phyloP scores from a whole-genome alignment of 2,797 vertebrate genomes.

The Pagetopsis macropterus region DNA sequence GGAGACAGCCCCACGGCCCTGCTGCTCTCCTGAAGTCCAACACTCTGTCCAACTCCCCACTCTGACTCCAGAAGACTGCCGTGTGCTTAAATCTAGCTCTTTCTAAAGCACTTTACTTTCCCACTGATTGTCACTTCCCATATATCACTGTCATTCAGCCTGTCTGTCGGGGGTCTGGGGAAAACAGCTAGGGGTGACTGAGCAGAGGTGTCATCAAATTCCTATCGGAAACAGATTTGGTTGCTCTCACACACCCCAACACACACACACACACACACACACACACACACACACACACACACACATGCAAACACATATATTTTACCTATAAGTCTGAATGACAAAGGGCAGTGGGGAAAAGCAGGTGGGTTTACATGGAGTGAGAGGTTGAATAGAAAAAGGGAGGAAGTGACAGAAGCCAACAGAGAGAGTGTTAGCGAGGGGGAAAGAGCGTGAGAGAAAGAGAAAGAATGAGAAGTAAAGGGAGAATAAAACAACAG shows the following conservation, averaged over 20 bases:
- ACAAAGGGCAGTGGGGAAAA: slow-evolving; percentile 46
- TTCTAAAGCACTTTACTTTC: slow-evolving; percentile 64
- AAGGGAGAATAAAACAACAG: slow-evolving; percentile 73
- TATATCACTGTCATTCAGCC: slow-evolving; percentile 63
- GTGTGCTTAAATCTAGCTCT: slow-evolving; percentile 71
- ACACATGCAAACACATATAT: slow-evolving; percentile 5
- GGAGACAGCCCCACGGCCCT: slow-evolving; percentile 57
- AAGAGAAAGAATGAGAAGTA: slow-evolving; percentile 51
- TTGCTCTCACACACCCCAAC: slow-evolving; percentile 23
- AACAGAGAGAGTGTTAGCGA: slow-evolving; percentile 48
- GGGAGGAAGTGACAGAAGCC: slow-evolving; percentile 59
- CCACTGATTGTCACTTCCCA: slow-evolving; percentile 66
- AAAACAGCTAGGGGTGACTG: slow-evolving; percentile 57
- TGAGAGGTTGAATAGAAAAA: slow-evolving; percentile 37
- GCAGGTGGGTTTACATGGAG: slow-evolving; percentile 66
- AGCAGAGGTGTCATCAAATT: slow-evolving; percentile 62
- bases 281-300: too few species aligned
- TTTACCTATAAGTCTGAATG: slow-evolving; percentile 46
- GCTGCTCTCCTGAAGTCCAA: slow-evolving; percentile 58
- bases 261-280: too few species aligned
- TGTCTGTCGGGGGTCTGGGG: slow-evolving; percentile 54
- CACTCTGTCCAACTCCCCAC: slow-evolving; percentile 50
- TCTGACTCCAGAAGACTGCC: slow-evolving; percentile 71
- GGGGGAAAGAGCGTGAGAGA: slow-evolving; percentile 50
- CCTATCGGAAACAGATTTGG: slow-evolving; percentile 32